phyloP scores from a whole-genome alignment of 2,888 invertebrate genomes.

The Brachyopa scutellaris region DNA sequence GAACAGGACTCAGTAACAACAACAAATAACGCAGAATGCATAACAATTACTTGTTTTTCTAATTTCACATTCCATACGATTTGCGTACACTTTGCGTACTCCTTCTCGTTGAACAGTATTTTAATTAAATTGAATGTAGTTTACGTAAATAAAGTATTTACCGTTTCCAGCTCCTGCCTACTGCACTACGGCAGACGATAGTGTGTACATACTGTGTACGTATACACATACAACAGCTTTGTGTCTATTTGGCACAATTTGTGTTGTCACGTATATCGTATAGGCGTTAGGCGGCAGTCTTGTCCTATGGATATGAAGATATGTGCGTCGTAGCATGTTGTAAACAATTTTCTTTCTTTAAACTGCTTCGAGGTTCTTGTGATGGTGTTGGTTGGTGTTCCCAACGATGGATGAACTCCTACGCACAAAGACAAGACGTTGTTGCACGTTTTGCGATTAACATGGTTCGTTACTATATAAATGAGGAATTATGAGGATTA shows the following conservation, averaged over 20 bases:
- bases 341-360: slow-evolving; percentile 30
- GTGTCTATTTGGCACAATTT: slow-evolving; percentile 24
- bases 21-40: slow-evolving; percentile 54
- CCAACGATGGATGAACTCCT: slow-evolving; percentile 1
- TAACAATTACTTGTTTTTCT: slow-evolving; percentile 63
- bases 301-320: slow-evolving; percentile 19
- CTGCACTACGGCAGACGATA: not conserved
- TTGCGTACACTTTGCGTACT: slow-evolving; percentile 26
- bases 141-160: slow-evolving; percentile 55
- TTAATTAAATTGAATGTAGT: slow-evolving; percentile 65
- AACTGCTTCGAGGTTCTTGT: slow-evolving; percentile 3
- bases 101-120: slow-evolving; percentile 47
- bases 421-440: slow-evolving; percentile 9
- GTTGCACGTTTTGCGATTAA: slow-evolving; percentile 47
- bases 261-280: slow-evolving; percentile 47
- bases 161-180: not conserved
- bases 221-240: slow-evolving; percentile 19
- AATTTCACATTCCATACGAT: slow-evolving; percentile 66
- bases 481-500: slow-evolving; percentile 65
- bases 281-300: slow-evolving; percentile 20
- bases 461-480: slow-evolving; percentile 38
- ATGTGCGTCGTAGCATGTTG: slow-evolving; percentile 23
- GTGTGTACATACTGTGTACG: slow-evolving; percentile 10
- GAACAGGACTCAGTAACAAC: no score
- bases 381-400: not conserved